A percentile compares a stretch with the other conserved stretches of the same genome.
Conservation (phyloP, 2,113 vertebrate genomes). For the Sceloporus tristichus region DNA sequence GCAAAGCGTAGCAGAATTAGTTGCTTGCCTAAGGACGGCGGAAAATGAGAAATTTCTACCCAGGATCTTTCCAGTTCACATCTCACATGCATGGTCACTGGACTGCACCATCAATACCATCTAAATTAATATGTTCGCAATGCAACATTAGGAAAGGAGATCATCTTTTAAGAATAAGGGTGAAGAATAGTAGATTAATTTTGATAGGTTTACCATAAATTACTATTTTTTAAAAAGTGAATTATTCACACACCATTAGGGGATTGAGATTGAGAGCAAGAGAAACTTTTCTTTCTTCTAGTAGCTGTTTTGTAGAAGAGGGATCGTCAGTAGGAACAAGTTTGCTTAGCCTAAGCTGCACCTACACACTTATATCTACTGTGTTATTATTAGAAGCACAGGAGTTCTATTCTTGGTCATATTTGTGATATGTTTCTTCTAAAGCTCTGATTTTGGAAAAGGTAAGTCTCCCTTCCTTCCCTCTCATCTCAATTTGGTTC, state of each 20-base stretch:
- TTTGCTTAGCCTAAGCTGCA: not conserved
- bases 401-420: not conserved
- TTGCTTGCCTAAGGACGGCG: not conserved
- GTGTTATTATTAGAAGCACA: not conserved
- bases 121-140: not conserved
- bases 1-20: not conserved
- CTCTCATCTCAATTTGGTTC: not conserved
- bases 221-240: not conserved
- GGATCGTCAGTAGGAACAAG: not conserved
- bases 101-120: not conserved
- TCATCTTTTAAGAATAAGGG: not conserved
- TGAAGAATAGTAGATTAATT: not conserved
- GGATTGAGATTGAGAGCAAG: not conserved
- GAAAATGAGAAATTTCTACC: not conserved
- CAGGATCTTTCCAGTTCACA: too few relatives aligned
- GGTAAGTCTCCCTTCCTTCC: too few relatives aligned
- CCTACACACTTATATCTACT: not conserved
- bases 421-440: not conserved
- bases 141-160: not conserved
- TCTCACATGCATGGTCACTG: not conserved
- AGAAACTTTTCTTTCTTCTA: not conserved
- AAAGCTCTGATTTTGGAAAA: not conserved
- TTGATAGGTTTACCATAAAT: not conserved
- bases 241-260: not conserved
- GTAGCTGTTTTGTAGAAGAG: not conserved